phyloP scores from a whole-genome alignment of 1,140 invertebrate species.

The Tigriopus japonicus region DNA sequence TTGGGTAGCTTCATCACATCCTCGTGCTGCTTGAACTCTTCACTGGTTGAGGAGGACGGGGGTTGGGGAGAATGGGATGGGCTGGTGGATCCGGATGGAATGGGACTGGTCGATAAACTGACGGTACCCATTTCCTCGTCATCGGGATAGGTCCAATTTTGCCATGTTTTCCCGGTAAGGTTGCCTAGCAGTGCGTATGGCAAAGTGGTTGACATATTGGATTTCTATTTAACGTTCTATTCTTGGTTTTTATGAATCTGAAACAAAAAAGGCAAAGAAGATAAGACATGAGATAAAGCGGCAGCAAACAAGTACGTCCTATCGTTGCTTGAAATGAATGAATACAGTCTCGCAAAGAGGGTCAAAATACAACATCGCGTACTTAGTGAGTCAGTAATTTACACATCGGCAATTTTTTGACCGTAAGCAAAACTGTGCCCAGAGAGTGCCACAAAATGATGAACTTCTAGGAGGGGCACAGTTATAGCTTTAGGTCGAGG shows the following conservation, averaged over 20 bases:
- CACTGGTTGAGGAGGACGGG: background rate
- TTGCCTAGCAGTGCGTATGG: too few relatives aligned
- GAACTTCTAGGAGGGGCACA: conserved; percentile 24
- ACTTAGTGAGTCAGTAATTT: too few relatives aligned
- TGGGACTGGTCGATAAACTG: background rate
- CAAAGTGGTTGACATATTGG: too few relatives aligned
- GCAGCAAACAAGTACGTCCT: too few relatives aligned
- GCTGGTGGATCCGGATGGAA: background rate
- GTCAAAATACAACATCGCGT: too few relatives aligned
- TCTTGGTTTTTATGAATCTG: too few relatives aligned
- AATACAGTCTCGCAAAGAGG: too few relatives aligned
- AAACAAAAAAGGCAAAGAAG: too few relatives aligned
- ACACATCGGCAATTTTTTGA: conserved; percentile 20
- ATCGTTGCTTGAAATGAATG: too few relatives aligned
- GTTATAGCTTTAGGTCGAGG: conserved; percentile 25
- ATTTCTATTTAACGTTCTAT: too few relatives aligned
- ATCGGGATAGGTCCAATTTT: background rate
- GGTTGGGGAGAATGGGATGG: background rate
- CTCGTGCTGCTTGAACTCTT: background rate
- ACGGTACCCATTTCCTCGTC: background rate
- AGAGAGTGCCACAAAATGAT: conserved; percentile 30
- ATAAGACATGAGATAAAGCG: too few relatives aligned
- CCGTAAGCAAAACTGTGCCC: conserved; percentile 35
- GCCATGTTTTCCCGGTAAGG: background rate
- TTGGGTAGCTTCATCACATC: conserved; percentile 14